A percentile compares a stretch with the other conserved stretches of the same genome.
Conservation (phyloP, 2,888 invertebrate genomes). For the Acleris emargana region DNA sequence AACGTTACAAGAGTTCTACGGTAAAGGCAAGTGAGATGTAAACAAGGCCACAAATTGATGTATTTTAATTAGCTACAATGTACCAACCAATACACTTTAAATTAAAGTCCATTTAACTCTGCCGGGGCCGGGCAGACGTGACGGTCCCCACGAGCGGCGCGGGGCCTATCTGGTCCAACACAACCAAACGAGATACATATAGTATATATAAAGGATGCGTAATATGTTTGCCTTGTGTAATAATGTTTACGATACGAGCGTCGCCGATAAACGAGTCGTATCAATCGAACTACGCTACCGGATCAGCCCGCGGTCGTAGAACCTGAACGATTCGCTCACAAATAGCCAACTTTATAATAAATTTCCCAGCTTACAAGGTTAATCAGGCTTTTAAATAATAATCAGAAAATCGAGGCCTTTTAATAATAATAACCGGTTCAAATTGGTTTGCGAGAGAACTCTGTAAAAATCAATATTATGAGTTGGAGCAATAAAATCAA, state of each 20-base stretch:
- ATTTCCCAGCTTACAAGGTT: background rate
- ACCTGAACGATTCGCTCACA: conserved; percentile 9
- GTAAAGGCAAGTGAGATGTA: too few species aligned
- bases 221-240: conserved; percentile 36
- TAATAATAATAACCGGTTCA: conserved; percentile 6
- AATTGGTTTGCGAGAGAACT: conserved; percentile 9
- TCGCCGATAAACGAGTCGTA: conserved; percentile 32
- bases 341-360: background rate
- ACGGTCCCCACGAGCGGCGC: conserved; percentile 28
- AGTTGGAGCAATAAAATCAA: background rate
- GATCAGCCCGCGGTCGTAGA: conserved; percentile 8
- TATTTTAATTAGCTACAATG: background rate
- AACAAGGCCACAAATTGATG: background rate
- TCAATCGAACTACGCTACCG: conserved; percentile 19
- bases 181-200: background rate
- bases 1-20: too few species aligned
- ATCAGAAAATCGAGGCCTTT: background rate
- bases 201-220: conserved; percentile 26
- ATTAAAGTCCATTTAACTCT: conserved; percentile 4
- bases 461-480: conserved; percentile 10
- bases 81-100: background rate
- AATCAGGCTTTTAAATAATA: conserved; percentile 1
- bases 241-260: conserved; percentile 35
- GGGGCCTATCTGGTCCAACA: conserved; percentile 23
- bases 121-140: conserved; percentile 26